These are phyloP conservation scores for Catharus fuscescens DNA, from an alignment of 2,113 vertebrate species.

Conservation along the genomic window DNA sequence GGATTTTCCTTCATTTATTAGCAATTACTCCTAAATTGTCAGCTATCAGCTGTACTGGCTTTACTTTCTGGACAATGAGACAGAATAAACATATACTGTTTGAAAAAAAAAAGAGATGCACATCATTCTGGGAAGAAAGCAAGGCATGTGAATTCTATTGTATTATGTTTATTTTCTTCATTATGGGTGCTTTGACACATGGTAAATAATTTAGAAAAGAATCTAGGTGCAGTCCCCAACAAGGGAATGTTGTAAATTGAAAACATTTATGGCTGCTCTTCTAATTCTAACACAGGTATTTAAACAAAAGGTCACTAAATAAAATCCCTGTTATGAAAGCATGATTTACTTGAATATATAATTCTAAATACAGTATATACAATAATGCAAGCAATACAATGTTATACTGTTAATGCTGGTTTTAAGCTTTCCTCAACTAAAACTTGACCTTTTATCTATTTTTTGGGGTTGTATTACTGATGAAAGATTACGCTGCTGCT, in stretches of 20 bases:
- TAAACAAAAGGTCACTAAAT: not conserved
- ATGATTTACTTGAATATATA: not conserved
- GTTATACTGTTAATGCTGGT: not conserved
- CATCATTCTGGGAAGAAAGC: not conserved
- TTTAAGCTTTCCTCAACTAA: not conserved
- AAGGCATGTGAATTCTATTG: not conserved
- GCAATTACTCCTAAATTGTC: not conserved
- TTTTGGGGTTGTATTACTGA: not conserved
- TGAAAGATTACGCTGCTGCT: not conserved
- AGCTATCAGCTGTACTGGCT: not conserved
- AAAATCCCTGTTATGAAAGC: not conserved
- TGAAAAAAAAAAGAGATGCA: not conserved
- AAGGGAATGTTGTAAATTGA: not conserved
- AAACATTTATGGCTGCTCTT: not conserved
- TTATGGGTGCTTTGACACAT: not conserved
- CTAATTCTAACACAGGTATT: not conserved
- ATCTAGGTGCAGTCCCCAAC: not conserved
- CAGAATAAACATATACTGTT: not conserved
- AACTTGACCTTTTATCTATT: not conserved
- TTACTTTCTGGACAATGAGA: not conserved
- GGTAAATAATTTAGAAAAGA: not conserved
- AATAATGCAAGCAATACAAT: not conserved
- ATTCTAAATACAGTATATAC: not conserved
- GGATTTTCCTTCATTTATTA: not conserved
- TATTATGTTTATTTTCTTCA: not conserved